A percentile compares a stretch with the other conserved stretches of the same genome.
Evolutionary conservation across 2,797 vertebrate species (phyloP).

Genomic region (Hyperoplus immaculatus): DNA sequence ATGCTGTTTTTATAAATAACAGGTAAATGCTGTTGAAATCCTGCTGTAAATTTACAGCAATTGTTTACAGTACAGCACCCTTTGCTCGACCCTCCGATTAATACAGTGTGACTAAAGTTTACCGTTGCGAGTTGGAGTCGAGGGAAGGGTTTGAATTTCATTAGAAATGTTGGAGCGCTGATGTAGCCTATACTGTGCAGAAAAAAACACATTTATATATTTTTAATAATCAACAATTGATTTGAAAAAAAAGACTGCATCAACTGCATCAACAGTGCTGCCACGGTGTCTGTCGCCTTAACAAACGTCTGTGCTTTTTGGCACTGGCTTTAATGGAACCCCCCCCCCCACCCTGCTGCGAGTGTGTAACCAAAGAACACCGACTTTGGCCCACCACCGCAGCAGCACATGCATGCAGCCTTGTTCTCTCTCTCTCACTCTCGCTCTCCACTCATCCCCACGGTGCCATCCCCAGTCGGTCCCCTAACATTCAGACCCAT

Average conservation of each 20-base stretch:
- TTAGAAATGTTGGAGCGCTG: not conserved
- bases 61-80: not conserved
- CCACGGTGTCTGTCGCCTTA: conserved; percentile 32
- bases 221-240: not conserved
- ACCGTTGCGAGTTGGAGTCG: not conserved
- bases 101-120: conserved; percentile 3
- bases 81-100: not conserved
- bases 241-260: not conserved
- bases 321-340: conserved; percentile 32
- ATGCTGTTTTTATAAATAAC: too few relatives aligned
- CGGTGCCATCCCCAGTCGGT: conserved; percentile 63
- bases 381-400: conserved; percentile 26
- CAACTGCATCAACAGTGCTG: not conserved
- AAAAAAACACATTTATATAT: not conserved
- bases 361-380: conserved; percentile 66
- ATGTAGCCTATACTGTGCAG: not conserved
- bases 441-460: conserved; percentile 49
- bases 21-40: too few relatives aligned
- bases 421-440: conserved; percentile 60
- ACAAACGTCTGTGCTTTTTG: conserved; percentile 35
- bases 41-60: too few relatives aligned
- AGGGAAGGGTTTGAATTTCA: not conserved
- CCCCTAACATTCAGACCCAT: conserved; percentile 50
- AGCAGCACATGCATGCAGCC: conserved; percentile 56
- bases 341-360: conserved; percentile 22